A percentile compares a stretch with the other conserved stretches of the same genome.
phyloP scores from a whole-genome alignment of 2,113 vertebrate genomes.

The Baryphthengus martii region DNA sequence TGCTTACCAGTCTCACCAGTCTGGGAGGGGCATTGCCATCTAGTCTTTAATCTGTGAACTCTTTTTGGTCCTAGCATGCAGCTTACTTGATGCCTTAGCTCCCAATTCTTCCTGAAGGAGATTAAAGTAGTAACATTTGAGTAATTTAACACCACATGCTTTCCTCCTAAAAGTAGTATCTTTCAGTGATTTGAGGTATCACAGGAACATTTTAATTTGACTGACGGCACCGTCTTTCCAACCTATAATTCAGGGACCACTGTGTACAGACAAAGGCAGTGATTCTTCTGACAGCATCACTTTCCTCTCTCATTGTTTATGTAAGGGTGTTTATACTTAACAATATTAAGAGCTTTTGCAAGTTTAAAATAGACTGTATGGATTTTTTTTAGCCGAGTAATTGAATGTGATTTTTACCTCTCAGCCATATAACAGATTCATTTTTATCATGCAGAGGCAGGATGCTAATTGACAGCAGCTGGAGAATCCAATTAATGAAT shows the following conservation, averaged over 20 bases:
- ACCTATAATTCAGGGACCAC: not conserved
- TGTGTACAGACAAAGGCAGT: not conserved
- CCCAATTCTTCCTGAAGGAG: not conserved
- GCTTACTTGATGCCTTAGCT: not conserved
- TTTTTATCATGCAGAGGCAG: conserved; percentile 26
- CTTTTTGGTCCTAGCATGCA: not conserved
- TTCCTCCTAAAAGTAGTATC: not conserved
- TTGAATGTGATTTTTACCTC: conserved; percentile 25
- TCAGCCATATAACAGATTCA: conserved; percentile 8
- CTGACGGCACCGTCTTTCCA: not conserved
- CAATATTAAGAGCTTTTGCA: not conserved
- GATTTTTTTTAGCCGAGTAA: conserved; percentile 5
- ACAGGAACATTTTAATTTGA: not conserved
- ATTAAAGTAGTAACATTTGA: not conserved
- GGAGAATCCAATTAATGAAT: conserved; percentile 48
- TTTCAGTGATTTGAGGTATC: not conserved
- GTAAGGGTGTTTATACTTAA: not conserved
- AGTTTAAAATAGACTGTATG: not conserved
- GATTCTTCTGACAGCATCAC: not conserved
- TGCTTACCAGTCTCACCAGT: not conserved
- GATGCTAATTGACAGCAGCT: conserved; percentile 38
- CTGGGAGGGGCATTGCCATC: not conserved
- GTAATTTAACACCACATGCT: not conserved
- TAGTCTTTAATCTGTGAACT: not conserved
- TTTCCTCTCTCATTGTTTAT: not conserved